These are phyloP conservation scores for Brachionus manjavacas DNA, from an alignment of 1,140 invertebrate genomes.

Conservation along the genomic window DNA sequence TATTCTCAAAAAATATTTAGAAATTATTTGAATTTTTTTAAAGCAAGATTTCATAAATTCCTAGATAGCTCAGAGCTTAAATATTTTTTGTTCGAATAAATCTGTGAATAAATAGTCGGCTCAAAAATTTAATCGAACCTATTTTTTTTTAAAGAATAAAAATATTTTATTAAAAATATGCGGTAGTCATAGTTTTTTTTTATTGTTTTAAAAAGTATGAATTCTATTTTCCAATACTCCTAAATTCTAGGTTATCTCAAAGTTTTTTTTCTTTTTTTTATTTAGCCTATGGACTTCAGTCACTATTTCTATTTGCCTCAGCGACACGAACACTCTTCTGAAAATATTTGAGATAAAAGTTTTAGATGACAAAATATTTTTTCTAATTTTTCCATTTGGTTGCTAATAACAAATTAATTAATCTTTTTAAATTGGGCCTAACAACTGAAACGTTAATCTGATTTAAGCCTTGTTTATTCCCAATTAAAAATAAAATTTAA, in stretches of 20 bases:
- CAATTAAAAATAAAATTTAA: background rate
- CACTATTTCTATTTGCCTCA: background rate
- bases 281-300: background rate
- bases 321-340: background rate
- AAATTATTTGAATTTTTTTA: background rate
- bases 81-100: background rate
- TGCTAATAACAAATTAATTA: conserved; percentile 20
- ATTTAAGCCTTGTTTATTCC: background rate
- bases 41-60: background rate
- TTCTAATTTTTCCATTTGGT: background rate
- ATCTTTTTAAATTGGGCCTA: background rate
- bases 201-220: background rate
- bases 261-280: background rate
- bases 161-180: conserved; percentile 7
- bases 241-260: conserved; percentile 7
- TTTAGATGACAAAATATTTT: background rate
- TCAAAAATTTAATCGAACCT: background rate
- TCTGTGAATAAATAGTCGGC: background rate
- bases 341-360: background rate
- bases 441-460: background rate
- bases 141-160: background rate
- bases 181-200: conserved; percentile 19
- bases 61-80: background rate
- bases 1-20: background rate
- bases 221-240: conserved; percentile 1